phyloP scores from a whole-genome alignment of 2,113 vertebrate genomes.

The Carollia perspicillata region DNA sequence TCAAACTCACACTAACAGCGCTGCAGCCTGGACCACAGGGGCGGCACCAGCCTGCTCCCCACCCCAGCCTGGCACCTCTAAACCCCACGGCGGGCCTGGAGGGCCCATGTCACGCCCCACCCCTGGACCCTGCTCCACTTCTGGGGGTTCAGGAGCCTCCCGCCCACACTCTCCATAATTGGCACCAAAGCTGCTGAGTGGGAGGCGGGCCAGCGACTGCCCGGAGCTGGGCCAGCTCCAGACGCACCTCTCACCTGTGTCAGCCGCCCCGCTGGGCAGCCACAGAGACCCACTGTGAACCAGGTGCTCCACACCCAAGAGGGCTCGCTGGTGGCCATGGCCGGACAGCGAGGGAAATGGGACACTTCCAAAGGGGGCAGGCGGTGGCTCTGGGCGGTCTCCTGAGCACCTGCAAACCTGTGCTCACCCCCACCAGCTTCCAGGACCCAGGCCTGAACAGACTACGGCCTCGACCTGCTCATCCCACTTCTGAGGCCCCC shows the following conservation, averaged over 20 bases:
- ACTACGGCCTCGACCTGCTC: no score
- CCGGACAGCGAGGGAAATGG: rapidly evolving
- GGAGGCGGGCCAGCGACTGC: neutral
- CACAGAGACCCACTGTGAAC: rapidly evolving
- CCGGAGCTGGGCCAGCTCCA: neutral
- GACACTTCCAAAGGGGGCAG: neutral
- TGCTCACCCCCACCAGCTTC: neutral
- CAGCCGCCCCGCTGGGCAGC: rapidly evolving
- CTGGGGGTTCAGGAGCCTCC: neutral
- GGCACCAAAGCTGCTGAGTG: neutral
- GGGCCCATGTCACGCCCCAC: rapidly evolving
- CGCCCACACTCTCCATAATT: neutral
- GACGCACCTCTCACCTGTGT: rapidly evolving
- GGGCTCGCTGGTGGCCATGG: neutral
- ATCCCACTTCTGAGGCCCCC: rapidly evolving
- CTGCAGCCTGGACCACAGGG: neutral
- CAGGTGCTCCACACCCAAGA: rapidly evolving
- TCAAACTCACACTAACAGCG: slow-evolving; percentile 62
- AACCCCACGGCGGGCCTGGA: neutral
- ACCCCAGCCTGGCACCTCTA: neutral
- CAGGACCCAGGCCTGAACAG: neutral
- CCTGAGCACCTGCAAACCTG: rapidly evolving
- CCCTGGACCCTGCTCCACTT: neutral
- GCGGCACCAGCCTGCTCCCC: neutral
- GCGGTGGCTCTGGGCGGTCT: neutral